Base-by-base conservation (phyloP, 1,140 invertebrate species). In the Lordiphosa mommai region DNA sequence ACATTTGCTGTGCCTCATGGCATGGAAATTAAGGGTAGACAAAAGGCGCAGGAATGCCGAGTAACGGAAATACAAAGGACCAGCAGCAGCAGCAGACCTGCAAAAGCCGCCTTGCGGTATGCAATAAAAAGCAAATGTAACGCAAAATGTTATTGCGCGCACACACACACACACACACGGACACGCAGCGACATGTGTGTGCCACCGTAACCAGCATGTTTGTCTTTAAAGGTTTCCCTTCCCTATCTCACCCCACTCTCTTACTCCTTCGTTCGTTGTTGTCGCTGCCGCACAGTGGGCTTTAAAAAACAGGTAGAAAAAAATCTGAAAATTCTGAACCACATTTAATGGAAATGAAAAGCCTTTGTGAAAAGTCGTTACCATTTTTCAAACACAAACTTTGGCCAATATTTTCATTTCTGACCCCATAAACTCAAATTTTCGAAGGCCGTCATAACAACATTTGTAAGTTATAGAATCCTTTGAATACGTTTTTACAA, bases 91-190 rank as follows among this genome's bases (percentile, higher is more conserved):
- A 41, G 48, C 51, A 34, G 51, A 37, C 40, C 36, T 50, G 43
- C 52, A 40, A 27, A 43, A 46, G 41, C 37, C 77, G 79, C 59
- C 77, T 77, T 84, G 77, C 68, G 72, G 77, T 84, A 84, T 84
- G 77, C 77, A 84, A 84, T 84, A 84, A 84, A 84, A 84, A 84
- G 68, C 77, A 84, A 84, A 84, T 84, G 77, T 84, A 84, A 72
- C 77, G 77, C 77, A 84, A 85, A 84, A 70, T 84, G 63, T 82
- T 77, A 84, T 82, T 84, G 77, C 77, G 76, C 63, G 77, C 77
- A 84, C 77, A 72, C 77, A 27, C 23, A 7, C 23, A 27, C 20
- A 23, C 77, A 79, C 59, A 82, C 72, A 77, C 77, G n/a, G n/a
- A n/a, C n/a, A n/a, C n/a, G n/a, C n/a, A n/a, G n/a, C n/a, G n/a